phyloP scores from a whole-genome alignment of 2,888 invertebrate species.

The Eledone cirrhosa region DNA sequence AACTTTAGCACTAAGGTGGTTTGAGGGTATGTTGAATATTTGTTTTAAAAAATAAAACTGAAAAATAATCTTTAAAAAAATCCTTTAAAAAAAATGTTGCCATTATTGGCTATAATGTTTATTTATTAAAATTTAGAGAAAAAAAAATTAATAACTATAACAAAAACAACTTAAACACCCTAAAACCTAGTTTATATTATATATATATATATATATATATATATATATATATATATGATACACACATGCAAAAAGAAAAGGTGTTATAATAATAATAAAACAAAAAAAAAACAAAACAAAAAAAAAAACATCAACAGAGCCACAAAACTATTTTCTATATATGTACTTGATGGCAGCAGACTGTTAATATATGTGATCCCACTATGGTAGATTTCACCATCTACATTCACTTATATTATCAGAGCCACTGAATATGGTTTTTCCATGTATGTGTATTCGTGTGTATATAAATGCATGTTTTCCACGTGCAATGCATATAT shows the following conservation, averaged over 20 bases:
- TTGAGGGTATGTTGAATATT: too few species aligned
- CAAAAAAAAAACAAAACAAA: background rate
- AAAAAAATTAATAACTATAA: too few species aligned
- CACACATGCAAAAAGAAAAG: background rate
- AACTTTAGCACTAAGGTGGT: too few species aligned
- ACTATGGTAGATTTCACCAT: background rate
- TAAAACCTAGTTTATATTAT: too few species aligned
- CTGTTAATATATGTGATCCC: constrained; percentile 3
- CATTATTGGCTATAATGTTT: too few species aligned
- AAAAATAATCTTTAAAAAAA: too few species aligned
- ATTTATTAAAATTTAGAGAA: too few species aligned
- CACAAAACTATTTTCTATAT: constrained; percentile 20
- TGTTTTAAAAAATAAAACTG: too few species aligned
- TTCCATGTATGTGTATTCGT: background rate
- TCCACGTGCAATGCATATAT: background rate
- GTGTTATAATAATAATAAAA: background rate
- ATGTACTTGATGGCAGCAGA: constrained; percentile 20
- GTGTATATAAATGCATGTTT: background rate
- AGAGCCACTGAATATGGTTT: background rate
- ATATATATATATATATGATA: too few species aligned
- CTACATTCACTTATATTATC: background rate
- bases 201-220: too few species aligned
- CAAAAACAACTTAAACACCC: too few species aligned
- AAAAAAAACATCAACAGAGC: constrained; percentile 10
- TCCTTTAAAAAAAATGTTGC: too few species aligned